Conservation (phyloP, 2,797 vertebrate species). For the Sphenodon punctatus region DNA sequence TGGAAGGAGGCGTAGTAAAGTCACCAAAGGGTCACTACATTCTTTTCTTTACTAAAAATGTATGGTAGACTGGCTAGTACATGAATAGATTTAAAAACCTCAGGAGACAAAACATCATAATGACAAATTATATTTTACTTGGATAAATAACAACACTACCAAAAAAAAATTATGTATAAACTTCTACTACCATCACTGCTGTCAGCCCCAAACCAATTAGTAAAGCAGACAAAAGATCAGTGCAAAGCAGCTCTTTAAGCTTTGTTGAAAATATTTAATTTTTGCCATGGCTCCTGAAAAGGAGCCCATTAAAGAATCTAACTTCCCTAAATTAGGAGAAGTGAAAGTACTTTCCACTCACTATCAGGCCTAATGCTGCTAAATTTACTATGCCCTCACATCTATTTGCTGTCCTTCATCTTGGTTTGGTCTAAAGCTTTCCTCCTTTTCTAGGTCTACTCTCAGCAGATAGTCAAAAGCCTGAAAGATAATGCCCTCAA, state of each 20-base stretch:
- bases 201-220: neutral
- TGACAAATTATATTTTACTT: neutral
- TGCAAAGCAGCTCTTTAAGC: neutral
- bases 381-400: neutral
- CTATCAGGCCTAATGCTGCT: neutral
- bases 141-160: neutral
- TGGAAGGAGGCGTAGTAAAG: no score
- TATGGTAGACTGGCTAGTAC: neutral
- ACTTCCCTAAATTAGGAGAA: neutral
- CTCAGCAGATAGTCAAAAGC: neutral
- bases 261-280: rapidly evolving
- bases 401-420: neutral
- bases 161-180: conserved; percentile 11
- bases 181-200: neutral
- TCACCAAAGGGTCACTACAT: neutral
- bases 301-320: neutral
- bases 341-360: neutral
- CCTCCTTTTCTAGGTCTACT: neutral
- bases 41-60: conserved; percentile 20
- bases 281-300: rapidly evolving
- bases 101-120: conserved; percentile 4
- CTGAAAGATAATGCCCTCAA: neutral
- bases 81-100: conserved; percentile 34
- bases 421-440: neutral
- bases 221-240: no score